Percentiles rank a stretch among this genome's conserved stretches.
These are phyloP conservation scores for Mesorhabditis spiculigera DNA, from an alignment of 2,888 invertebrate species.

Conservation along the genomic window DNA sequence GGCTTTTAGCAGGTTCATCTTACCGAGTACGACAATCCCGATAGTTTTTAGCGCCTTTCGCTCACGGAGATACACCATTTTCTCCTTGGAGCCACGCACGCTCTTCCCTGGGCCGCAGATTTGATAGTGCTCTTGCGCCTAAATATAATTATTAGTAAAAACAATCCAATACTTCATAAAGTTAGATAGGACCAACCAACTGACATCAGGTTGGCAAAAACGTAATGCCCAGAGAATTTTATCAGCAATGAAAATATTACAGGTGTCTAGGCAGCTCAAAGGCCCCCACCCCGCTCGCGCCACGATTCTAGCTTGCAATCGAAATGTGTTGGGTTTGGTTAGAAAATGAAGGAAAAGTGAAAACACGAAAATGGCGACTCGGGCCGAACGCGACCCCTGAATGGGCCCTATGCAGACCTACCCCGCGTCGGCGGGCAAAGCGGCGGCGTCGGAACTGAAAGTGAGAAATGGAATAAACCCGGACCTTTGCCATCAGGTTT, in stretches of 20 bases:
- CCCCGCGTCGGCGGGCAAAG: constrained; percentile 9
- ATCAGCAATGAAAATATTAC: no score
- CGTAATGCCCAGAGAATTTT: no score
- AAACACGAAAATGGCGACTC: neutral
- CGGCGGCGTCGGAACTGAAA: neutral
- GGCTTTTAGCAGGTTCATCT: neutral
- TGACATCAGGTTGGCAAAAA: no score
- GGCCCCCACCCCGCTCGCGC: no score
- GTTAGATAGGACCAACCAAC: no score
- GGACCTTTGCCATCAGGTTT: constrained; percentile 33
- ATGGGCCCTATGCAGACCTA: constrained; percentile 5
- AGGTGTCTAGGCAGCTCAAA: no score
- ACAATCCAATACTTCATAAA: neutral
- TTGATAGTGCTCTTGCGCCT: constrained; percentile 50
- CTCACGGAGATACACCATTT: constrained; percentile 56
- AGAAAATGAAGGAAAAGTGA: neutral
- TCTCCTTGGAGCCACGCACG: constrained; percentile 56
- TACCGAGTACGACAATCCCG: constrained; percentile 57
- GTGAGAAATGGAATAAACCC: no score
- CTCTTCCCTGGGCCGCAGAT: constrained; percentile 49
- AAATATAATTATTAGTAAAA: constrained; percentile 9
- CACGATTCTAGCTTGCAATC: no score
- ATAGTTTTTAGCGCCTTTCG: constrained; percentile 58
- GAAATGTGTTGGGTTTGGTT: constrained; percentile 8
- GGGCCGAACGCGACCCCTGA: neutral